Evolutionary conservation across 2,797 vertebrate species (phyloP).

Genomic region (Urocyon cinereoargenteus): DNA sequence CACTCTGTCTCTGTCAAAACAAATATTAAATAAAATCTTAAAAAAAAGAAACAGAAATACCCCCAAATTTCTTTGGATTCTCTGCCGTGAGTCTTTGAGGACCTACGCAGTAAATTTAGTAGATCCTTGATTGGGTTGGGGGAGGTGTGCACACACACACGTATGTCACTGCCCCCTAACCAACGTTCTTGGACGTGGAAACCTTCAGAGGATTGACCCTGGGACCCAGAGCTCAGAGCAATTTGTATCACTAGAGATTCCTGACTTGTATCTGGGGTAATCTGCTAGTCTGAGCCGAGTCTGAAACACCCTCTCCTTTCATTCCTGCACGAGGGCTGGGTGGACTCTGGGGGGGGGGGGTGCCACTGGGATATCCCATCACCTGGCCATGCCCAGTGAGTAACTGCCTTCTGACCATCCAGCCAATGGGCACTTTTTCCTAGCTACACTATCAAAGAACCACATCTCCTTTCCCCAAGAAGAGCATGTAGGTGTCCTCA

Average conservation of each 20-base stretch:
- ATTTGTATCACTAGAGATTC: not conserved
- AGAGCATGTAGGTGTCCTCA: not conserved
- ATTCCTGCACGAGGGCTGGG: not conserved
- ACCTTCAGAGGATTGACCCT: not conserved
- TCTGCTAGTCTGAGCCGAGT: not conserved
- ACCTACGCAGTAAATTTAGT: not conserved
- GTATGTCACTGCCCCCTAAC: not conserved
- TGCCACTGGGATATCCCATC: not conserved
- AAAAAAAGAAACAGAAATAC: too few relatives aligned
- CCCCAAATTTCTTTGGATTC: not conserved
- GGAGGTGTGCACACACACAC: rapidly evolving
- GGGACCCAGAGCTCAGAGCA: not conserved
- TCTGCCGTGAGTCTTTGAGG: not conserved
- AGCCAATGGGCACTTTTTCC: not conserved
- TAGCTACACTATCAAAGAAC: not conserved
- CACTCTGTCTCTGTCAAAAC: too few relatives aligned
- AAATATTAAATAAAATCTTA: too few relatives aligned
- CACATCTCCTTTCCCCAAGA: not conserved
- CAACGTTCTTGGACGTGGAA: not conserved
- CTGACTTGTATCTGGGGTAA: not conserved
- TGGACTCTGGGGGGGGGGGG: not conserved
- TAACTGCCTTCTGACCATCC: not conserved
- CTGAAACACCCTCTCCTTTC: not conserved
- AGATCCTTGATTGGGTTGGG: not conserved
- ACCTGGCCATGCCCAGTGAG: not conserved